Evolutionary conservation across 2,888 invertebrate species (phyloP), one percentile per base, ranked within the genome.

Genomic region (Nemapogon koenigi): DNA sequence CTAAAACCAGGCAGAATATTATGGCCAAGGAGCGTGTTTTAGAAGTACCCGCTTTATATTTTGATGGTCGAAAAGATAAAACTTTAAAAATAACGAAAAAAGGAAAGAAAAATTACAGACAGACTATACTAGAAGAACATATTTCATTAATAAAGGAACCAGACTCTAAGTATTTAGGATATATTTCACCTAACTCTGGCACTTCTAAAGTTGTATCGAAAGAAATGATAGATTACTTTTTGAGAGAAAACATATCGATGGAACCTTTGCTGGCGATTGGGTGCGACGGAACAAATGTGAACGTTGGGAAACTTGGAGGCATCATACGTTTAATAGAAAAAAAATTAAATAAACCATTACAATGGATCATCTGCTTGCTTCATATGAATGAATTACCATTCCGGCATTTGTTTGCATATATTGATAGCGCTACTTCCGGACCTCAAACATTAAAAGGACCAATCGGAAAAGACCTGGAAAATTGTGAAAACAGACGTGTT

Each of bases 221-320:
- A 14, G 31, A 6, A 22, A 30, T 14, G 4, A 14, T 16, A 4
- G 4, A 7, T 4, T 7, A 14, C 14, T 14, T 14, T 30, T 15
- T 16, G 16, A 14, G 4, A 4, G 31, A 30, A 30, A 7, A 46
- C 13, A 43, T 43, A 37, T 26, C 36, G n/a, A 41, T 37, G 38
- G 37, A 43, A 29, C 10, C 15, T 39, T 43, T 42, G 38, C 22
- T 41, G n/a, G 41, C 44, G 14, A 35, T 47, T 19, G 46, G 49
- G 26, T 50, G 46, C 40, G 49, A 49, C 29, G 49, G 48, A 19
- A 50, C 51, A 14, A 46, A 44, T 25, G 44, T 49, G 11, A 50
- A 49, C 39, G 43, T 47, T 28, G 49, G 48, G 7, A 41, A 41
- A 33, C 40, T 43, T 22, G 39, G 44, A 13, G 49, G 49, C 15